Percentiles rank a stretch among this genome's conserved stretches.
These are phyloP conservation scores for Busseola fusca DNA, from an alignment of 2,888 invertebrate genomes.

Conservation along the genomic window DNA sequence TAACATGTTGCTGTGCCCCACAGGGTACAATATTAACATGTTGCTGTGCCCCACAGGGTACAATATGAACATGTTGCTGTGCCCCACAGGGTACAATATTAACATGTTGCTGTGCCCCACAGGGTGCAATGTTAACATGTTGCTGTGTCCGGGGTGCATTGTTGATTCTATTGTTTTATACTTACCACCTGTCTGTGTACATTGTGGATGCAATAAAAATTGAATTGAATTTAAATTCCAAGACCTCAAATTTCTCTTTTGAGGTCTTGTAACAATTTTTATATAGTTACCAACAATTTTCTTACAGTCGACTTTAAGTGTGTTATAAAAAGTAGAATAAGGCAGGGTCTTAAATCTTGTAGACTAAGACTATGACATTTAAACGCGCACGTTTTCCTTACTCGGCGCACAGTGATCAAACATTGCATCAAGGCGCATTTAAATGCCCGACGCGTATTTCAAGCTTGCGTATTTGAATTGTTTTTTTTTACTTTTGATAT, in stretches of 20 bases:
- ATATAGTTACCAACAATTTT: background rate
- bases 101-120: no score
- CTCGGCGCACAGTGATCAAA: background rate
- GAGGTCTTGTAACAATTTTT: background rate
- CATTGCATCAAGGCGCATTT: conserved; percentile 39
- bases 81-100: no score
- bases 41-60: no score
- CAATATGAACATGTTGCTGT: no score
- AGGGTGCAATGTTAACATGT: no score
- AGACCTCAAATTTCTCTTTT: no score
- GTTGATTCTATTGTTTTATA: background rate
- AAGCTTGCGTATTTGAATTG: conserved; percentile 7
- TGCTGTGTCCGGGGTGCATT: no score
- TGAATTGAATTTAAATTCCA: background rate
- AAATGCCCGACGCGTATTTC: conserved; percentile 37
- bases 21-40: no score
- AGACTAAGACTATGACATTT: conserved; percentile 9
- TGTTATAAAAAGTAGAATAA: background rate
- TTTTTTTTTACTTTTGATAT: background rate
- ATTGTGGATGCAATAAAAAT: background rate
- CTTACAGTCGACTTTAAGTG: background rate
- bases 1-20: no score
- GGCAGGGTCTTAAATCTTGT: conserved; percentile 5
- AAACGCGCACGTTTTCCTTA: conserved; percentile 25
- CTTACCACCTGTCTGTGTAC: no score